Evolutionary conservation across 2,888 invertebrate species (phyloP).

Genomic region (Trichopoda pennipes): DNA sequence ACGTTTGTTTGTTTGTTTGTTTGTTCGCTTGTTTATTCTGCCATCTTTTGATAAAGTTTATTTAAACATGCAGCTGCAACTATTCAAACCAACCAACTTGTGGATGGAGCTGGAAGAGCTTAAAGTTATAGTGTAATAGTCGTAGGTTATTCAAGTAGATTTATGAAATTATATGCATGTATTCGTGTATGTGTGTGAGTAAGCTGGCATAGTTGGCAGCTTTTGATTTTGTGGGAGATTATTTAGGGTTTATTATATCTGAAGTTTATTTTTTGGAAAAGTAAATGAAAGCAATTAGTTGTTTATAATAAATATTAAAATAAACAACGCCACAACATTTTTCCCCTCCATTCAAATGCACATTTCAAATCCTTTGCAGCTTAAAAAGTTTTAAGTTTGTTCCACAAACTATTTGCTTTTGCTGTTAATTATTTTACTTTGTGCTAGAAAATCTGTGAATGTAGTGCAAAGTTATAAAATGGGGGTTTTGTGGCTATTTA

Average conservation of each 20-base stretch:
- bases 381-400: conserved; percentile 36
- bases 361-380: background rate
- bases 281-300: conserved; percentile 50
- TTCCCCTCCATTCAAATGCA: background rate
- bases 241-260: conserved; percentile 52
- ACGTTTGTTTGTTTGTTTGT: conserved; percentile 35
- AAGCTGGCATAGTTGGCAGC: conserved; percentile 26
- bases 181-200: background rate
- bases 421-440: conserved; percentile 22
- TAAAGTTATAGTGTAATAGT: background rate
- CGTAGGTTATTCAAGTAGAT: background rate
- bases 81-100: background rate
- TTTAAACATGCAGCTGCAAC: conserved; percentile 30
- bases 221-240: conserved; percentile 49
- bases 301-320: conserved; percentile 55
- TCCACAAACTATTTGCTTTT: conserved; percentile 13
- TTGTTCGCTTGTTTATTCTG: conserved; percentile 34
- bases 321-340: conserved; percentile 34
- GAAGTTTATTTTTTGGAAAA: conserved; percentile 30
- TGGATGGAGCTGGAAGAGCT: conserved; percentile 12
- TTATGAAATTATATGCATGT: background rate
- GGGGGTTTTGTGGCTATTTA: conserved; percentile 31
- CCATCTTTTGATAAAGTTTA: background rate
- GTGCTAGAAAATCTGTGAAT: conserved; percentile 19
- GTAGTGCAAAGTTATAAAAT: conserved; percentile 40